Base-by-base conservation (phyloP, 1,140 invertebrate genomes). In the Ctenoplectra terminalis region DNA sequence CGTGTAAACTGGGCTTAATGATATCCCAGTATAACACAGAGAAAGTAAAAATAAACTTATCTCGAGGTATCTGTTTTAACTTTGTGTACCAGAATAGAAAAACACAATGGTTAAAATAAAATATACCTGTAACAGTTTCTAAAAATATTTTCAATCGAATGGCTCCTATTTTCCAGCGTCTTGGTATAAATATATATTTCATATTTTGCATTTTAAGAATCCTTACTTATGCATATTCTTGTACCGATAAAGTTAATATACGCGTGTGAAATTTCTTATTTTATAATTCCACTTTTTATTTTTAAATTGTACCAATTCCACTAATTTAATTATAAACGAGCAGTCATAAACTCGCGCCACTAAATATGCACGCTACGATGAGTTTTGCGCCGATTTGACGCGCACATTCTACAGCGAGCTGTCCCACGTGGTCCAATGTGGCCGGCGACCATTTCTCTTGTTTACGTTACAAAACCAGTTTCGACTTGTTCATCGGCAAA, bases 381-480 rank as follows among this genome's bases (percentile, higher is more conserved):
- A n/a, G 48, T 54, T 58, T 56, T n/a, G 43, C 40, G 54, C 9
- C 64, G 63, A 20, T 69, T 69, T 31, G 70, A 74, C 72, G 43
- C 23, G 76, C 23, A 20, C 37, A 63, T 71, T 79, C 46, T 40
- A 20, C 40, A 63, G 26, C 9, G 56, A 61, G 1, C 17, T 2
- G 63, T 76, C 43, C 23, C 71, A 9, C 17, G 26, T 48, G 34
- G 46, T 54, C 26, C 46, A 72, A 63, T 52, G n/a, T 40, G 46
- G 29, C 73, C 26, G 56, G 26, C 26, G 26, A 72, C 43, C 77
- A 63, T 26, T 79, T 77, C 48, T 80, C 69, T 29, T 61, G 73
- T 82, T 82, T 82, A 61, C 61, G 40, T 76, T 60, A 9, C 31
- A 77, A 11, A 58, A 46, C 60, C 48, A 58, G 80, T 69, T 77